Base-by-base conservation (phyloP, 2,888 invertebrate genomes). In the Drosophila robusta region DNA sequence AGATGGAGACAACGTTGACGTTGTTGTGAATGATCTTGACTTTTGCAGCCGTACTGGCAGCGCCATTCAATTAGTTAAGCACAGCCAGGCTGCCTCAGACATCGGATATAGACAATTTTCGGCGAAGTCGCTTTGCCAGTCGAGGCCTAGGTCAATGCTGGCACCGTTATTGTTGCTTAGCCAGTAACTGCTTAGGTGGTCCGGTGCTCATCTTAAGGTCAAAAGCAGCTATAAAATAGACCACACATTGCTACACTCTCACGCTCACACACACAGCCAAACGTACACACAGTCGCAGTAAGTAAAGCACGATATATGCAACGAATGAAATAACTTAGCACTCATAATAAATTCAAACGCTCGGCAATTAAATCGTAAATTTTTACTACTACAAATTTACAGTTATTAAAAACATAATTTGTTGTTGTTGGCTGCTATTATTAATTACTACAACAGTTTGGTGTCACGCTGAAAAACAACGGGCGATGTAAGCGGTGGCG, bases 341-440 rank as follows among this genome's bases (percentile, higher is more conserved):
- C 89, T 87, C 54, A 72, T 80, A 86, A 88, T 77, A 89, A 85
- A 89, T 87, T 82, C 80, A 87, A 87, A 66, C 69, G 79, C 75
- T 69, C 56, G 51, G 80, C 88, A 89, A 85, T 85, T 85, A 85
- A 89, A 89, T 85, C 85, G 83, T 89, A 89, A 85, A 87, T 73
- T 82, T 86, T 86, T 77, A 86, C 89, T 82, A 87, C 89, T 87
- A 87, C 89, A 85, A 85, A 85, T 89, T 85, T 85, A 87, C 85
- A 85, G 89, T 89, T 89, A 85, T 85, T 85, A 85, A 85, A 89
- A 85, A 66, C 86, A 89, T 87, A 84, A 84, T 88, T 84, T 84
- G 83, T 78, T 83, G 88, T 80, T 86, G 87, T 78, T 80, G 89
- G 62, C 65, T 75, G 87, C 71, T 75, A 78, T 88, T 84, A 84